Base-by-base conservation (phyloP, 2,888 invertebrate genomes). In the Heliconius charithonia region DNA sequence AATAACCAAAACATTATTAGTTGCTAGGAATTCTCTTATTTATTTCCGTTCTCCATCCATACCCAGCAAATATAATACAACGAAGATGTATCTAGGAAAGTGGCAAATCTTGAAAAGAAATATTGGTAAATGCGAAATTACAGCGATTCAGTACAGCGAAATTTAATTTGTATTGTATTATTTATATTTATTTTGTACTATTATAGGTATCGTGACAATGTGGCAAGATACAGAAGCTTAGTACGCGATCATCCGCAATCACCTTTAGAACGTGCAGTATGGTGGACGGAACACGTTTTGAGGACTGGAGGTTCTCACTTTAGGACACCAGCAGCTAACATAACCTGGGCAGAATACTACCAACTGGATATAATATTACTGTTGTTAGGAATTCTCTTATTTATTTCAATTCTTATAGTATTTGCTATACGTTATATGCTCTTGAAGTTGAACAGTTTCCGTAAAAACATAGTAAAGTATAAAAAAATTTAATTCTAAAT, bases 211-310 rank as follows among this genome's bases (percentile, higher is more conserved):
- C 74, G 74, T 9, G 74, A 74, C 63, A 74, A 45, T 63, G 62
- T 62, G 27, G 41, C 2, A 4, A 86, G 84, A 87, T 62, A 62
- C 22, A 74, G 37, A 25, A 25, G 25, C 86, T 67, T 85, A 41
- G 12, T 74, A 19, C 74, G 19, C 41, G 74, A 74, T 62, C 74
- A 63, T 6, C 62, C 62, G 6, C 62, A 62, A 27, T 27, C 74
- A 22, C 63, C 74, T 3, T 22, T 74, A 37, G 74, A 74, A 25
- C 74, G 62, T 4, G 74, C 74, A 25, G 62, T 74, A 7, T 74
- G 74, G 74, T 74, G 74, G 74, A 74, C 74, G 19, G 74, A 74
- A 19, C 63, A 74, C 63, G 41, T 74, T 0, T 25, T 74, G 7
- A 41, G 74, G 12, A 74, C 62, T 37, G 77, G 77, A 27, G 72